Percentiles rank a stretch among this genome's conserved stretches.
Conservation (phyloP, 2,113 vertebrate species). For the Nestor notabilis region DNA sequence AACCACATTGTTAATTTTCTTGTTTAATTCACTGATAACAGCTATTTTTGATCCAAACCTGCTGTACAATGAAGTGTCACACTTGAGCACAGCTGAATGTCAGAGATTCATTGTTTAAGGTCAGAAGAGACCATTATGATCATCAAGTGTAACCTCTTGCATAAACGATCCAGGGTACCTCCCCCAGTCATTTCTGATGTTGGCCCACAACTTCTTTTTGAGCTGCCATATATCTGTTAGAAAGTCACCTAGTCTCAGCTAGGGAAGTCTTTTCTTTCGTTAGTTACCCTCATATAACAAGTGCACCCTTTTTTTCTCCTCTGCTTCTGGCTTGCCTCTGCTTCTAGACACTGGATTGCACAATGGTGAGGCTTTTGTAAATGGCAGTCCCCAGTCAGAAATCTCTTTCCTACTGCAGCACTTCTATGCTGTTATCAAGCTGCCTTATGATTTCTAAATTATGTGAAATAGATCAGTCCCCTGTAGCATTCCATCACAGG, state of each 20-base stretch:
- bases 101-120: constrained; percentile 18
- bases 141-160: neutral
- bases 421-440: neutral
- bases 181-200: neutral
- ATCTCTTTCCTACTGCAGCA: neutral
- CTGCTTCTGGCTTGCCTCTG: neutral
- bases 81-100: constrained; percentile 36
- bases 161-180: neutral
- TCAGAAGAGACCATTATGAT: constrained; percentile 5
- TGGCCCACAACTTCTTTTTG: neutral
- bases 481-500: neutral
- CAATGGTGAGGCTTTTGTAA: neutral
- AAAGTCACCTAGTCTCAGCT: neutral
- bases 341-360: neutral
- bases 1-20: neutral
- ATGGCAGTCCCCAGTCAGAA: neutral
- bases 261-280: neutral
- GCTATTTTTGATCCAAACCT: constrained; percentile 10
- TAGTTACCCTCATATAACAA: neutral
- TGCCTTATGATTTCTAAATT: neutral
- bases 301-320: neutral
- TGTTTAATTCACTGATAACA: constrained; percentile 27
- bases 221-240: neutral
- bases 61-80: constrained; percentile 4
- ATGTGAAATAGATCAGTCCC: neutral